phyloP scores from a whole-genome alignment of 2,888 invertebrate species.

The Drosophila monieri region DNA sequence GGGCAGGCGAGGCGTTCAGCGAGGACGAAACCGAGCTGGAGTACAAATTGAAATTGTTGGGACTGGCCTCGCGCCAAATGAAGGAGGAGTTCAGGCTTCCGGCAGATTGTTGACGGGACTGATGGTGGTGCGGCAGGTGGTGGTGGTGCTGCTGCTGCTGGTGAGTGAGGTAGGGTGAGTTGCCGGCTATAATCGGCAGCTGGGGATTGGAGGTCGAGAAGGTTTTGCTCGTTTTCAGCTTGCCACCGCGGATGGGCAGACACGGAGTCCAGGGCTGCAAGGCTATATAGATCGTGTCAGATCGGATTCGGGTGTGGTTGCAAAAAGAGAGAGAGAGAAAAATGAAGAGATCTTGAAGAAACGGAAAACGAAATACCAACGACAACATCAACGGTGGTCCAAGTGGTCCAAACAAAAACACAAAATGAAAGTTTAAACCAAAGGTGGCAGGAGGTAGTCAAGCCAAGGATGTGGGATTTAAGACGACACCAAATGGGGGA shows the following conservation, averaged over 20 bases:
- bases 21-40: conserved; percentile 84
- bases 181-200: conserved; percentile 82
- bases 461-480: conserved; percentile 23
- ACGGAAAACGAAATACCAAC: conserved; percentile 74
- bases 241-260: conserved; percentile 84
- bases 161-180: conserved; percentile 52
- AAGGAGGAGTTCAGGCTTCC: conserved; percentile 84
- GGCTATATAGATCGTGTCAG: conserved; percentile 68
- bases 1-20: conserved; percentile 75
- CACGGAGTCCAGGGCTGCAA: conserved; percentile 84
- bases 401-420: conserved; percentile 49
- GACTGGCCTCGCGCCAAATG: conserved; percentile 84
- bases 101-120: conserved; percentile 78
- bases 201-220: conserved; percentile 84
- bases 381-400: conserved; percentile 56
- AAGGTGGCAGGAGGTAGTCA: conserved; percentile 28
- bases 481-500: conserved; percentile 32
- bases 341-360: conserved; percentile 78
- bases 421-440: conserved; percentile 45
- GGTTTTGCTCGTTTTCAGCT: conserved; percentile 84
- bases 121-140: conserved; percentile 54
- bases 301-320: conserved; percentile 55
- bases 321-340: conserved; percentile 80
- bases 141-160: conserved; percentile 61
- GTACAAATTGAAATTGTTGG: conserved; percentile 84